Evolutionary conservation across 64 coral and sea anemone genomes (phyloP), one percentile per base, ranked within the genome.

Genomic region (Pocillopora damicornis): DNA sequence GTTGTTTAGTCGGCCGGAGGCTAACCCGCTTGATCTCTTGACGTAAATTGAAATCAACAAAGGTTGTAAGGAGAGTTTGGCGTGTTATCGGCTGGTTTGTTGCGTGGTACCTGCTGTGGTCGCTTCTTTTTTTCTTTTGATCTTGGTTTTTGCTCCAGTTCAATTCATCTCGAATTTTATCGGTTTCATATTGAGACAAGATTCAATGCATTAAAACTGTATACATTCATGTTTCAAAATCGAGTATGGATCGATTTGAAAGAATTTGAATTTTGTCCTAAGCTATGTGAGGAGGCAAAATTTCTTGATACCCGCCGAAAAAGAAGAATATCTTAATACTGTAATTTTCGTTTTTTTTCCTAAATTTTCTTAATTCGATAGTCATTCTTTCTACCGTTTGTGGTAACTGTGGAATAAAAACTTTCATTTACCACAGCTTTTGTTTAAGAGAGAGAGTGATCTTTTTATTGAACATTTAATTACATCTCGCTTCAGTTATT

Each of bases 61-160:
- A 25, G 11, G 25, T 23, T 23, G 13, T 9, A 67, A 22, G 16
- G 67, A 71, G 22, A 60, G 4, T n/a, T 5, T 78, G 13, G 77
- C 58, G 77, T 79, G 51, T 60, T 79, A 20, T 14, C 60, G 1
- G 42, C 77, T 79, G 67, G 67, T 71, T 20, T 71, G 22, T 23
- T 23, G 22, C 77, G 22, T 79, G 77, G 77, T 79, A 79, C 77
- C 77, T 79, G 56, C 56, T 79, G 77, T 30, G 58, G 77, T 79
- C 51, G 20, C 57, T 37, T 56, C 42, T 9, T 51, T 20, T 51
- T 73, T 35, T 15, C 11, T 5, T 75, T 38, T 23, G 35, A 79
- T 60, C 30, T 7, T 61, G 30, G 12, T 79, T 79, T 79, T 71
- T 25, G n/a, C 22, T n/a, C 18, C n/a, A 71, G 25, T 71, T 71